Base-by-base conservation (phyloP, 1,140 invertebrate species). In the Solenopsis invicta region DNA sequence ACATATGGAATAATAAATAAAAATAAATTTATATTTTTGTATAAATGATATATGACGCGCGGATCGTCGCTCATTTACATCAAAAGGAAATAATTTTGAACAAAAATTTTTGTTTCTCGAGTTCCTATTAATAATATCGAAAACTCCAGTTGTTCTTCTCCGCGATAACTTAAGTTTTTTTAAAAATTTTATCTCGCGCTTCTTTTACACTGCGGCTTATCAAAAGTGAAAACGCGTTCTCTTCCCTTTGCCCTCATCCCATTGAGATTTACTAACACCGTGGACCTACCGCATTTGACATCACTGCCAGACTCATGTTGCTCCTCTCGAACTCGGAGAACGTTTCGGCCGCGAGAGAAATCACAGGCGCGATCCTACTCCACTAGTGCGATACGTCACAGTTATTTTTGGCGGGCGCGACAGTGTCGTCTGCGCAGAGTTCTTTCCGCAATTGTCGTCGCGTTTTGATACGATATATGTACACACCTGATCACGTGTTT, bases 321-420 rank as follows among this genome's bases (percentile, higher is more conserved):
- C 34, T 24, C 21, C 45, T 18, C n/a, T 12, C 13, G 8, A 41
- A 12, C n/a, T 80, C 41, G 12, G 13, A 21, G 24, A 21, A 72
- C 12, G 13, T 34, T 69, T 41, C 34, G 0, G 21, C 62, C 71
- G 4, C 29, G 37, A n/a, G 21, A 72, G 45, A 67, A 81, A 50
- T 85, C 74, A 78, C 69, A 9, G 13, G 6, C 48, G 24, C 45
- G 6, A 52, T 21, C 9, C 21, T 84, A 45, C 34, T 74, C 54
- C 80, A 54, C 37, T 48, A 50, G 13, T 24, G 29, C 13, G 29
- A 48, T 52, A 86, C 71, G 87, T 89, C 88, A 89, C 84, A 76
- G 88, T 74, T 89, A 89, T 89, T 89, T 89, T 75, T 50, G 62
- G 37, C 64, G 10, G 80, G 29, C 12, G 71, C 24, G 48, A 45